Evolutionary conservation across 1,140 invertebrate species (phyloP).

Genomic region (Solenopsis fugax): DNA sequence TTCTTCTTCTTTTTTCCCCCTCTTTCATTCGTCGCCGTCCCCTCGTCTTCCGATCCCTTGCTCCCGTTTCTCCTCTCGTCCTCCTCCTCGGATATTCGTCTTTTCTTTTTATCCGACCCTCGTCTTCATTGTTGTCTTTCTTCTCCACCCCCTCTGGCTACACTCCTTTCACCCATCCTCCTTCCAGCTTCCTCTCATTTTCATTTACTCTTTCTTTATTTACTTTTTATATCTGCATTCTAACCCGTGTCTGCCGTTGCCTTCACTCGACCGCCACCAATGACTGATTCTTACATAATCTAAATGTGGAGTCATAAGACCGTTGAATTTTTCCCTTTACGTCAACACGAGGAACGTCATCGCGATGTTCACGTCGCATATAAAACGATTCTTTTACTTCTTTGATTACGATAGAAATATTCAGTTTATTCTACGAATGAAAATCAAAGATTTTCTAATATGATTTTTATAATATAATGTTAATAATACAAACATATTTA

Average conservation of each 20-base stretch:
- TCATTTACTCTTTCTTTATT: slow-evolving; percentile 62
- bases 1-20: slow-evolving; percentile 6
- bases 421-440: neutral
- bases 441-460: neutral
- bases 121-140: slow-evolving; percentile 64
- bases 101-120: slow-evolving; percentile 51
- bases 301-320: slow-evolving; percentile 15
- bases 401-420: neutral
- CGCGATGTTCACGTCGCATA: neutral
- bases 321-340: slow-evolving; percentile 17
- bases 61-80: neutral
- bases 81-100: slow-evolving; percentile 14
- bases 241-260: slow-evolving; percentile 19
- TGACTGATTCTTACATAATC: slow-evolving; percentile 26
- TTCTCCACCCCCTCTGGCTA: slow-evolving; percentile 33
- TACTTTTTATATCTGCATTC: slow-evolving; percentile 62
- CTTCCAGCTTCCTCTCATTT: slow-evolving; percentile 61
- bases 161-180: slow-evolving; percentile 39
- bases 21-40: slow-evolving; percentile 48
- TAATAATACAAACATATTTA: neutral
- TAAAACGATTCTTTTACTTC: neutral
- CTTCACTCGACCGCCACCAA: slow-evolving; percentile 9
- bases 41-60: neutral
- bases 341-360: neutral
- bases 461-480: neutral